phyloP scores from a whole-genome alignment of 2,888 invertebrate species.

The Priocnemis perturbator region DNA sequence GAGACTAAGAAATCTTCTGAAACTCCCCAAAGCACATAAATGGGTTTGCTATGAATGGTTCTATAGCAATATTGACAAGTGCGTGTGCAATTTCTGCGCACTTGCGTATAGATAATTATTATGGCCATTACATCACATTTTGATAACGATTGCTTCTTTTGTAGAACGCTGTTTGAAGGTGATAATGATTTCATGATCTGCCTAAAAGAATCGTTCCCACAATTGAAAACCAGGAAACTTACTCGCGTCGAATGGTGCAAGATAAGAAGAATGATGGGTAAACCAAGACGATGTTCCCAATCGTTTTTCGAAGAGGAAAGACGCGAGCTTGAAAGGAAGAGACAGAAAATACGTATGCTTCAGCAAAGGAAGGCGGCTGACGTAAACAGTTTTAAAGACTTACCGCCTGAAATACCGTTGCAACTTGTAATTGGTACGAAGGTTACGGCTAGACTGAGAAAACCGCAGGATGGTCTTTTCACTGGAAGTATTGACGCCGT shows the following conservation, averaged over 20 bases:
- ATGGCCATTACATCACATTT: neutral
- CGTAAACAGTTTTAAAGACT: slow-evolving; percentile 85
- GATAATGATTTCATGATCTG: slow-evolving; percentile 98
- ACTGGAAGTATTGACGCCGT: slow-evolving; percentile 96
- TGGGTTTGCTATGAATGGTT: slow-evolving; percentile 99
- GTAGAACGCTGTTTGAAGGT: slow-evolving; percentile 91
- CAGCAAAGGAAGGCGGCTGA: slow-evolving; percentile 94
- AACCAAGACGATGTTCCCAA: slow-evolving; percentile 94
- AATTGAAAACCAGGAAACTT: slow-evolving; percentile 88
- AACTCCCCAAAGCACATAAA: slow-evolving; percentile 98
- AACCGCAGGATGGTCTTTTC: slow-evolving; percentile 96
- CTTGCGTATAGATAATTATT: neutral
- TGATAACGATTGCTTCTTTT: slow-evolving; percentile 24
- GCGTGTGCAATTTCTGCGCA: slow-evolving; percentile 60
- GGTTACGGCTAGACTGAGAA: slow-evolving; percentile 91
- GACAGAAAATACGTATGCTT: slow-evolving; percentile 92
- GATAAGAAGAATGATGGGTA: slow-evolving; percentile 96
- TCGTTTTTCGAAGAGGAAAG: slow-evolving; percentile 98
- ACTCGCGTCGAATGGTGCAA: slow-evolving; percentile 96
- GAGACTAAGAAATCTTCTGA: slow-evolving; percentile 92
- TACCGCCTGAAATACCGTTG: slow-evolving; percentile 95
- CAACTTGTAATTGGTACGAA: slow-evolving; percentile 96
- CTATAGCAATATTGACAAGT: slow-evolving; percentile 97
- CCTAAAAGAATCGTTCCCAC: slow-evolving; percentile 94
- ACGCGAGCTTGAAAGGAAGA: slow-evolving; percentile 90